Base-by-base conservation (phyloP, 2,888 invertebrate genomes). In the Stegophylla sp. region DNA sequence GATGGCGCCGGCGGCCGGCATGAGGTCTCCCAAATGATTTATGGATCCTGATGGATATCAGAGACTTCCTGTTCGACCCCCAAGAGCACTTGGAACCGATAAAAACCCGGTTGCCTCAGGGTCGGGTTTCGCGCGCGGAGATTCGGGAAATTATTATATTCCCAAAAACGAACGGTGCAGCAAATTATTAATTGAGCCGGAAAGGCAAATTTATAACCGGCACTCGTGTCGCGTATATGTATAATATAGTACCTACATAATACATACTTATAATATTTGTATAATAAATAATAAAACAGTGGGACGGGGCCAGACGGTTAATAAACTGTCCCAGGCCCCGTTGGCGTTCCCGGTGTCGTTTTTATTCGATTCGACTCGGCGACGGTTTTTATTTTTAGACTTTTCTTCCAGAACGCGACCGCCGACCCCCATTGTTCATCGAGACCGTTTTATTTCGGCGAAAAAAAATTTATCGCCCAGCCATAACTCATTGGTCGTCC, bases 61-160 rank as follows among this genome's bases (percentile, higher is more conserved):
- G 69, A 79, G 79, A 79, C 79, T 79, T 79, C 79, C 79, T 79
- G 79, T 79, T 63, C 79, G 79, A 61, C 61, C 79, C 59, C 61
- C 59, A 4, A 17, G 59, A 61, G 71, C 71, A 23, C 41, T 59
- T 79, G 79, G 79, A 79, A 79, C 61, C 79, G 79, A 79, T 79
- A 79, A 79, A 79, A 79, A 73, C 41, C 53, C 51, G 53, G 51
- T 20, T 45, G 69, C 26, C 13, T 13, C 48, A 17, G 79, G 61
- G 79, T 79, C 79, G 41, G 79, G 34, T 79, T 79, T 79, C 79
- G 79, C 69, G 79, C 4, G 23, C 23, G 61, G 41, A 71, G 59
- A 69, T 71, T 71, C n/a, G 34, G 45, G 51, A 79, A 71, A 79
- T 34, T 17, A 26, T 67, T n/a, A 34, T 7, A 34, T 59, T 69